A percentile compares a stretch with the other conserved stretches of the same genome.
phyloP scores from a whole-genome alignment of 1,140 invertebrate genomes.

The Pemphigus obesinymphae region DNA sequence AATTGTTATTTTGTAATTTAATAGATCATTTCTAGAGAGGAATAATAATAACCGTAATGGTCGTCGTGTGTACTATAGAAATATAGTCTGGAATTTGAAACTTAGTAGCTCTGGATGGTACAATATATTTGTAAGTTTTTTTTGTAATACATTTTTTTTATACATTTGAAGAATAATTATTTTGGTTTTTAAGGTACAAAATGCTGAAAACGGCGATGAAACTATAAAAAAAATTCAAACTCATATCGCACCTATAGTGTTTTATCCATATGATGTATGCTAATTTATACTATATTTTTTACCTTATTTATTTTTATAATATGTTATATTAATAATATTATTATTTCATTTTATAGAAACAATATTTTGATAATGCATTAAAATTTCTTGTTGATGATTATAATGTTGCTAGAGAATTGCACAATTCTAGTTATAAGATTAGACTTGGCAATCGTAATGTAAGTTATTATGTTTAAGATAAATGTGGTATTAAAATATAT shows the following conservation, averaged over 20 bases:
- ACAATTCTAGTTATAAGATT: slow-evolving; percentile 21
- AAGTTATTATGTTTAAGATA: not conserved
- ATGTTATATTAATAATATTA: not conserved
- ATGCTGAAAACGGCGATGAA: slow-evolving; percentile 25
- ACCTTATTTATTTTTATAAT: not conserved
- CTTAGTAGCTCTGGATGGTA: slow-evolving; percentile 24
- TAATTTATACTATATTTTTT: too few relatives aligned
- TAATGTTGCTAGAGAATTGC: slow-evolving; percentile 17
- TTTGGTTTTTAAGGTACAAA: slow-evolving; percentile 20
- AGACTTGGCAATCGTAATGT: slow-evolving; percentile 15
- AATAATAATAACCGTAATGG: not conserved
- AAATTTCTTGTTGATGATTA: slow-evolving; percentile 31
- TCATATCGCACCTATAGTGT: not conserved
- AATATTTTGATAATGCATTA: slow-evolving; percentile 16
- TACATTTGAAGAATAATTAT: not conserved
- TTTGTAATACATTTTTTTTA: not conserved
- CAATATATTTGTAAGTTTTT: slow-evolving; percentile 21
- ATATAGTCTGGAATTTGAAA: not conserved
- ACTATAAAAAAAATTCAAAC: slow-evolving; percentile 32
- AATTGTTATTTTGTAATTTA: not conserved
- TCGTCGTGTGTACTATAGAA: not conserved
- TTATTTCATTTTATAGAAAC: slow-evolving; percentile 20
- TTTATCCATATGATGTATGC: slow-evolving; percentile 22
- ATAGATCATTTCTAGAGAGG: slow-evolving; percentile 19
- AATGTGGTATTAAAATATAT: not conserved